Base-by-base conservation (phyloP, 2,797 vertebrate species). In the Dipus sagitta region DNA sequence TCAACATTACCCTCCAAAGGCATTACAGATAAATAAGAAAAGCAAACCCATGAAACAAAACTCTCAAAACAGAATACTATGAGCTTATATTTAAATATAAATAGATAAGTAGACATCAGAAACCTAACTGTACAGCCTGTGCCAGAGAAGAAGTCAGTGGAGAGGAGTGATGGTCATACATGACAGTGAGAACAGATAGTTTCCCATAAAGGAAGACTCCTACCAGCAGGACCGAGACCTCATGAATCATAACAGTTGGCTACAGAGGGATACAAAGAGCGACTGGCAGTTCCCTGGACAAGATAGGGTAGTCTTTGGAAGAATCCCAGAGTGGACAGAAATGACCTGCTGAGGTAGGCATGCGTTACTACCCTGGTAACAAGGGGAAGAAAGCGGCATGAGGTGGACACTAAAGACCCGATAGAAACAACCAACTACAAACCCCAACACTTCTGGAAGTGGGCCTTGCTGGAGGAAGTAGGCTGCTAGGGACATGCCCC, bases 401-500 rank as follows among this genome's bases (percentile, higher is more conserved):
- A 7, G 76, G 38, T 21, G 26, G 6, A 15, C 14, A 70, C 52
- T 82, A 38, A 86, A 86, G 34, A 81, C 30, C 18, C 17, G 60
- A 38, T 4, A 78, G 54, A 80, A 68, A 77, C 38, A 91, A 94
- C 21, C 65, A 91, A 94, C 21, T 54, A 79, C 47, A 47, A 47
- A 47, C 47, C 47, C 47, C 2, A 14, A 62, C 15, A 62, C 60
- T 62, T 62, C 76, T 15, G 14, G n/a, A 26, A 15, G 38, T 2
- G 10, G 15, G 17, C 3, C 60, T 38, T 42, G 60, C 18, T 32
- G 32, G 60, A 28, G 12, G 30, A n/a, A 60, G 30, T 1, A 30
- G 52, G 54, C 24, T 62, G 8, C 79, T 26, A 8, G 60, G 32
- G 24, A 38, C 58, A 38, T 8, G n/a, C 34, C 26, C 32, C 28